phyloP scores from a whole-genome alignment of 2,888 invertebrate genomes.

The Eueremaeus valkanovi region DNA sequence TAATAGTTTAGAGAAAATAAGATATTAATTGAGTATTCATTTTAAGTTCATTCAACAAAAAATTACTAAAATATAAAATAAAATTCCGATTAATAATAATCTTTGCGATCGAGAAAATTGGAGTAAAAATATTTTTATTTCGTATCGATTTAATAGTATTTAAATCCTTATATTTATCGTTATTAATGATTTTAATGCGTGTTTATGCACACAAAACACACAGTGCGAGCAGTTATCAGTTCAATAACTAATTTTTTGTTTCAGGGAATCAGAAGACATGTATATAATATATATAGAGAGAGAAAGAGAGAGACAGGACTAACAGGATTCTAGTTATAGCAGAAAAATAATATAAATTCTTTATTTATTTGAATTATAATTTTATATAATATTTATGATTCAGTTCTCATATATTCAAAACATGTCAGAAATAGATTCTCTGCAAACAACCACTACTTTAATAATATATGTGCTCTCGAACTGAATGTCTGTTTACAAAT shows the following conservation, averaged over 20 bases:
- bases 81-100: too few species aligned
- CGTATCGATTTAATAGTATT: too few species aligned
- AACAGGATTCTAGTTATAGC: neutral
- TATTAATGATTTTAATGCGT: slow-evolving; percentile 9
- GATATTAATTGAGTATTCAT: neutral
- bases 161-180: neutral
- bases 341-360: neutral
- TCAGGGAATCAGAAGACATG: neutral
- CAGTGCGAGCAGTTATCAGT: too few species aligned
- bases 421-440: neutral
- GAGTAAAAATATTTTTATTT: too few species aligned
- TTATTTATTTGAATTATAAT: neutral
- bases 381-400: too few species aligned
- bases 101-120: too few species aligned
- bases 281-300: too few species aligned
- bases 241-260: too few species aligned
- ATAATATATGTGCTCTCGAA: too few species aligned
- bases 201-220: neutral
- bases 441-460: neutral
- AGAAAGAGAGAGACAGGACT: neutral
- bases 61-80: neutral
- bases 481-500: too few species aligned
- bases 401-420: too few species aligned
- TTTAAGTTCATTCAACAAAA: neutral
- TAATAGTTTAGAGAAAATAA: neutral